Conservation (phyloP, 2,888 invertebrate species). For the Yponomeuta plumbellus region DNA sequence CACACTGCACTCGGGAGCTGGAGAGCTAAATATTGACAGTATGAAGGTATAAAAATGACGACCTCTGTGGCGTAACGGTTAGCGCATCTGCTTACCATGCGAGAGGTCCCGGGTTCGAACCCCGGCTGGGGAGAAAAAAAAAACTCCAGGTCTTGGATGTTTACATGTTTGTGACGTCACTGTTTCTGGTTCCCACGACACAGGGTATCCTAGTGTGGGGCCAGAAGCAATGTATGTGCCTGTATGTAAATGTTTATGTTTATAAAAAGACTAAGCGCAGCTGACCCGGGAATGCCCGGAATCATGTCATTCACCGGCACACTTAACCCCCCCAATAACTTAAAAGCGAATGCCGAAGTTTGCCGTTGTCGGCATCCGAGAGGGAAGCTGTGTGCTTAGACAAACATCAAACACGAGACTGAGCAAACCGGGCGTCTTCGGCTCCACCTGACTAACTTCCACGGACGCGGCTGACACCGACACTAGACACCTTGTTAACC, state of each 20-base stretch:
- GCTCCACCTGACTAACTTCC: constrained; percentile 16
- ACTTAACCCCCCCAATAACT: constrained; percentile 14
- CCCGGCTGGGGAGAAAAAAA: no score
- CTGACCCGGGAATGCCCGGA: constrained; percentile 9
- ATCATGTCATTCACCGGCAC: constrained; percentile 8
- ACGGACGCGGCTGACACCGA: constrained; percentile 4
- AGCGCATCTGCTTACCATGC: no score
- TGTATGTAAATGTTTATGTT: no score
- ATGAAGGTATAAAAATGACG: constrained; percentile 6
- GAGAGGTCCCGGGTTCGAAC: no score
- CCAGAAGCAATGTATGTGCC: no score
- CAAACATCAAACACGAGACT: constrained; percentile 16
- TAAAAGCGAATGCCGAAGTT: constrained; percentile 18
- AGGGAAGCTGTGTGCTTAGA: constrained; percentile 14
- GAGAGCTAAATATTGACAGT: background rate
- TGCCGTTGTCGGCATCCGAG: constrained; percentile 16
- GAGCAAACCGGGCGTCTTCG: constrained; percentile 14
- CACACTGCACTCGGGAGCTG: background rate
- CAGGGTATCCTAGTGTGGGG: no score
- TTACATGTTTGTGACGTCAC: no score
- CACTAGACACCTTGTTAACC: constrained; percentile 11
- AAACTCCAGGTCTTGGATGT: no score
- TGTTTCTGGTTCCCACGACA: no score
- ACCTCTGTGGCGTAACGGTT: no score
- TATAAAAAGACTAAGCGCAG: background rate